Conservation (phyloP, 2,888 invertebrate species). For the Drosophila anomalata region DNA sequence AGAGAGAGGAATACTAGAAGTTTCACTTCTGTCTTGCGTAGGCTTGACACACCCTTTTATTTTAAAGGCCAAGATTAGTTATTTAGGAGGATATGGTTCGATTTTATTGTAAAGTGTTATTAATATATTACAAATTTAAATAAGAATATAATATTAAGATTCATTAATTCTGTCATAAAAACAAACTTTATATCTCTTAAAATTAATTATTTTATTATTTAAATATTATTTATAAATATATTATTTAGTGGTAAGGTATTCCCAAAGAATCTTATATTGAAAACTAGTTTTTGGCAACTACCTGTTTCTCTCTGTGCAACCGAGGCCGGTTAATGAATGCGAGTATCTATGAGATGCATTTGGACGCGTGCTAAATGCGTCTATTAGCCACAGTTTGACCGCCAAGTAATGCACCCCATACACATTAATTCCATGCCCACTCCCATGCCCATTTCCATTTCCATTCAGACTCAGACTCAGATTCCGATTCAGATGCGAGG, state of each 20-base stretch:
- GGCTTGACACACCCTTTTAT: too few relatives aligned
- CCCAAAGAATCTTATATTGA: neutral
- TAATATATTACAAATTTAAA: too few relatives aligned
- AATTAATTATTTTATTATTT: too few relatives aligned
- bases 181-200: too few relatives aligned
- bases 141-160: too few relatives aligned
- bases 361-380: slow-evolving; percentile 71
- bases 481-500: slow-evolving; percentile 15
- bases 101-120: too few relatives aligned
- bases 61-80: too few relatives aligned
- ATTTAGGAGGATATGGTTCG: too few relatives aligned
- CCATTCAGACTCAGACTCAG: slow-evolving; percentile 8
- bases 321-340: slow-evolving; percentile 28
- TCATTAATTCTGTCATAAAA: too few relatives aligned
- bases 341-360: slow-evolving; percentile 40
- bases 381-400: slow-evolving; percentile 54
- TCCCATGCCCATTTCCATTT: slow-evolving; percentile 19
- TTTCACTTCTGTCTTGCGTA: too few relatives aligned
- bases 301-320: slow-evolving; percentile 26
- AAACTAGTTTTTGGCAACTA: neutral
- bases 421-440: slow-evolving; percentile 27
- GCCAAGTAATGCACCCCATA: slow-evolving; percentile 6
- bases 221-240: neutral
- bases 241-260: too few relatives aligned
- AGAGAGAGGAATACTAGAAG: too few relatives aligned